Conservation (phyloP, 2,797 vertebrate genomes). For the Artibeus jamaicensis region DNA sequence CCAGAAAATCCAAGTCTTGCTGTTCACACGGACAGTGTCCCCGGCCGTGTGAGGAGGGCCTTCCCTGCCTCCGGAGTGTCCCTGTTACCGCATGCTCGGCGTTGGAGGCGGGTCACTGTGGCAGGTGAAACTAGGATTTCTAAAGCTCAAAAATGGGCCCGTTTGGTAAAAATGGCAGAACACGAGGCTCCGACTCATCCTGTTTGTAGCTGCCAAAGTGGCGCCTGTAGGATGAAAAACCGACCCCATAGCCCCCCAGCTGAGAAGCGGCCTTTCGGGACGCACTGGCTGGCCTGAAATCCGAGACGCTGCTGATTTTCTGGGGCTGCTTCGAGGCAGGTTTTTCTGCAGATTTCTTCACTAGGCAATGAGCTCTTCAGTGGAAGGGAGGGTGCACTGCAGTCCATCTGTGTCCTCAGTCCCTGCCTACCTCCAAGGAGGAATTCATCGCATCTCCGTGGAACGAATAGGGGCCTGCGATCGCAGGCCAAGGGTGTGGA, state of each 20-base stretch:
- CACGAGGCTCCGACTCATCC: slow-evolving; percentile 40
- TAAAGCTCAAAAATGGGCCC: background rate
- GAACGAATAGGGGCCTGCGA: background rate
- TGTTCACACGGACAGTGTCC: background rate
- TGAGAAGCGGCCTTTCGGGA: background rate
- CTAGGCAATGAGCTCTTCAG: background rate
- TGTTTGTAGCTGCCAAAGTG: background rate
- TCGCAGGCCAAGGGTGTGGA: background rate
- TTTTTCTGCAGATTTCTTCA: background rate
- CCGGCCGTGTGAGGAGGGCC: background rate
- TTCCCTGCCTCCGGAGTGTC: background rate
- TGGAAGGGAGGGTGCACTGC: background rate
- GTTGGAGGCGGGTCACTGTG: background rate
- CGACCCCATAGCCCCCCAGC: background rate
- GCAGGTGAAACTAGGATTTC: slow-evolving; percentile 2
- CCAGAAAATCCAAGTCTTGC: background rate
- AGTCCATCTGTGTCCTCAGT: background rate
- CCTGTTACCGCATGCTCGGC: background rate
- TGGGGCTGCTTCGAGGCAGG: background rate
- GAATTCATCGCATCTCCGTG: background rate
- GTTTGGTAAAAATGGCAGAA: background rate
- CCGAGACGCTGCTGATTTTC: background rate
- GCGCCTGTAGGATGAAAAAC: slow-evolving; percentile 15
- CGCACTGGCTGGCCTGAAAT: background rate
- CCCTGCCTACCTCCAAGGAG: background rate